Evolutionary conservation across 1,140 invertebrate species (phyloP).

Genomic region (Idris sp.): DNA sequence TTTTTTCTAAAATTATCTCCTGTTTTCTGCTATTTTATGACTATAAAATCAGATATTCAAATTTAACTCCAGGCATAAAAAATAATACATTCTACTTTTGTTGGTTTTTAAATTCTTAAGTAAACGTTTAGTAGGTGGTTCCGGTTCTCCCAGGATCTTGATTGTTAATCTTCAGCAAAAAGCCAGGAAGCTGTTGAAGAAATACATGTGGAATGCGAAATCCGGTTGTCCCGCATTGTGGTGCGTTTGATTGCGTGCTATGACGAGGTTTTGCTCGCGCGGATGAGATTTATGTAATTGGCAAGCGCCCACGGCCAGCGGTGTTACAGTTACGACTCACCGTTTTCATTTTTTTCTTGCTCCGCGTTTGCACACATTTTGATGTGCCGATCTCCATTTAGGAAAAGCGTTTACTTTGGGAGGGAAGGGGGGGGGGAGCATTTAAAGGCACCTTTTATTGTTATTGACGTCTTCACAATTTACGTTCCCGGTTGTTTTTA

Average conservation of each 20-base stretch:
- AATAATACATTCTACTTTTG: too few species aligned
- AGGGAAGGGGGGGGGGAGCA: too few species aligned
- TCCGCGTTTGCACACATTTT: background rate
- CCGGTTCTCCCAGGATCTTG: slow-evolving; percentile 32
- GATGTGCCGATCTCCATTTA: background rate
- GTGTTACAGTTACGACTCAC: slow-evolving; percentile 52
- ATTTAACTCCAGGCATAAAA: too few species aligned
- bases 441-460: slow-evolving; percentile 31
- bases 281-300: slow-evolving; percentile 54
- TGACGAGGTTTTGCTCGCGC: slow-evolving; percentile 46
- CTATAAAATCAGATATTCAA: too few species aligned
- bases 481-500: slow-evolving; percentile 26
- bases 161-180: slow-evolving; percentile 34
- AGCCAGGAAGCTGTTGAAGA: slow-evolving; percentile 43
- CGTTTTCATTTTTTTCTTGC: slow-evolving; percentile 30
- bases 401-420: too few species aligned
- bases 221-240: slow-evolving; percentile 44
- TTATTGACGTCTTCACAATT: slow-evolving; percentile 42
- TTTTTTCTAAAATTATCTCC: too few species aligned
- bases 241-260: slow-evolving; percentile 45
- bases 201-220: slow-evolving; percentile 43
- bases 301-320: slow-evolving; percentile 35
- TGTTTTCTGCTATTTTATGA: too few species aligned
- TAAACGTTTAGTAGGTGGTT: too few species aligned
- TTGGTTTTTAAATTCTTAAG: too few species aligned